Conservation (phyloP, 1,140 invertebrate genomes). For the Oryctes rhinoceros region DNA sequence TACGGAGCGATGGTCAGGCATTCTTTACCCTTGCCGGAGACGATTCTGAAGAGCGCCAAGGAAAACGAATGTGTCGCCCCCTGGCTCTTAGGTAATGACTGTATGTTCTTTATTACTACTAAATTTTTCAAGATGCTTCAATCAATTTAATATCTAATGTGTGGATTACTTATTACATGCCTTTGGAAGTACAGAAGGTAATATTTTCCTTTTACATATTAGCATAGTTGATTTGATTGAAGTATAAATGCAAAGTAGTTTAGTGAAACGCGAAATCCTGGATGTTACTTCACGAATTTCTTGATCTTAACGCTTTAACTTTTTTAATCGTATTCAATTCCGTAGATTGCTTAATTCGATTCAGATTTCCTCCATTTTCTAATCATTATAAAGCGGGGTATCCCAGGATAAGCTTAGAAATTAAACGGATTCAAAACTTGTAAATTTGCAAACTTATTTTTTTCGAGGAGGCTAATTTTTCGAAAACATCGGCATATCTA, state of each 20-base stretch:
- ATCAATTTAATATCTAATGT: slow-evolving; percentile 3
- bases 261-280: not conserved
- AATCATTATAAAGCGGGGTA: too few relatives aligned
- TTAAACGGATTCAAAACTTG: too few relatives aligned
- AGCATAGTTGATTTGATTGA: slow-evolving; percentile 2
- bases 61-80: slow-evolving; percentile 95
- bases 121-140: slow-evolving; percentile 31
- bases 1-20: slow-evolving; percentile 99
- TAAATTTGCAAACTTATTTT: too few relatives aligned
- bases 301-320: too few relatives aligned
- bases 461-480: too few relatives aligned
- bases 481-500: too few relatives aligned
- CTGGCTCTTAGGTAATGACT: slow-evolving; percentile 91
- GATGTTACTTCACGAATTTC: too few relatives aligned
- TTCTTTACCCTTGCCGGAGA: slow-evolving; percentile 95
- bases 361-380: too few relatives aligned
- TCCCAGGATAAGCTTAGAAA: too few relatives aligned
- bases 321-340: too few relatives aligned
- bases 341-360: too few relatives aligned
- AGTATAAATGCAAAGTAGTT: not conserved
- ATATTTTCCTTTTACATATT: not conserved
- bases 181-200: not conserved
- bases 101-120: slow-evolving; percentile 40
- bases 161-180: not conserved
- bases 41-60: slow-evolving; percentile 95